These are phyloP conservation scores for Drosophila sproati DNA, from an alignment of 1,140 invertebrate species.

Conservation along the genomic window DNA sequence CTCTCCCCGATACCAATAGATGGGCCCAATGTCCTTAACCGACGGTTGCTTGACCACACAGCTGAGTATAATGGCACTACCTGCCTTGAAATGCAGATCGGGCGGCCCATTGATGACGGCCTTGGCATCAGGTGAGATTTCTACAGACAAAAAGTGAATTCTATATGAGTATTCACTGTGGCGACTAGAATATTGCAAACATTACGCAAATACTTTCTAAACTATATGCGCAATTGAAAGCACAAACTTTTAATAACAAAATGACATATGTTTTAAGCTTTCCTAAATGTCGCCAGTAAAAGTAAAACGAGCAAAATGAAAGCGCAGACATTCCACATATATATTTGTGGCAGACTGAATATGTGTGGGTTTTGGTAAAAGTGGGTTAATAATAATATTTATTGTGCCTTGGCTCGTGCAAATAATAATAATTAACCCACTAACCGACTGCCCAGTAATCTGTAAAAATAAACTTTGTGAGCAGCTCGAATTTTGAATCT, in stretches of 20 bases:
- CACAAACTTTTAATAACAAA: constrained; percentile 62
- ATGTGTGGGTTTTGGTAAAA: constrained; percentile 37
- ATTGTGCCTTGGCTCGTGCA: constrained; percentile 73
- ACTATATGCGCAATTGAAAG: constrained; percentile 48
- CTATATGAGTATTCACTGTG: not conserved
- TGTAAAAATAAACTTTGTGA: not conserved
- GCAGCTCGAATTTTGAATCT: too few species aligned
- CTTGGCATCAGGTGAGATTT: constrained; percentile 89
- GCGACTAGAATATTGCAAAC: too few species aligned
- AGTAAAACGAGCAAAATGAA: constrained; percentile 25
- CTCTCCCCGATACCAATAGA: constrained; percentile 92
- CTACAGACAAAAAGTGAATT: constrained; percentile 34
- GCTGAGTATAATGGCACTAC: constrained; percentile 91
- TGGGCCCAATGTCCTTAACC: constrained; percentile 92
- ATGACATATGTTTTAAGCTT: constrained; percentile 65
- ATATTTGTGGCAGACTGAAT: constrained; percentile 2
- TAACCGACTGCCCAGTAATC: not conserved
- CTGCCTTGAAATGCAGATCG: constrained; percentile 93
- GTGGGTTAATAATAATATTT: constrained; percentile 80
- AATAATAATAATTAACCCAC: constrained; percentile 75
- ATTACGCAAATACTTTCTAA: constrained; percentile 48
- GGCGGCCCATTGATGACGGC: constrained; percentile 91
- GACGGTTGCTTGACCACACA: constrained; percentile 92
- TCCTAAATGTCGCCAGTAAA: constrained; percentile 52
- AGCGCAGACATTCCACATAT: constrained; percentile 1